A percentile compares a stretch with the other conserved stretches of the same genome.
Conservation (phyloP, 2,888 invertebrate genomes). For the Aphodius sticticus region DNA sequence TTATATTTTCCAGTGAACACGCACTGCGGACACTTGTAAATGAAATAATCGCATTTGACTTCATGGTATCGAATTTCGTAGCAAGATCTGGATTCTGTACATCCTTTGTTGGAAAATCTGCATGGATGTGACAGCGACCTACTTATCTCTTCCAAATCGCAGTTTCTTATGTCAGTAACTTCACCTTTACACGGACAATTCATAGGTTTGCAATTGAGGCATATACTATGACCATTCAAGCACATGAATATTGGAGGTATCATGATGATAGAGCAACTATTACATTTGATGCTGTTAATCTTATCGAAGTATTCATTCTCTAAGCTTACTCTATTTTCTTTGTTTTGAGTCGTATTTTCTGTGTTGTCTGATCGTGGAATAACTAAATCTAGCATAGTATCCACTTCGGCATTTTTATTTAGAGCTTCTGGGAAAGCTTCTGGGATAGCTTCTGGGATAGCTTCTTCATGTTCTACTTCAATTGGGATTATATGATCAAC, state of each 20-base stretch:
- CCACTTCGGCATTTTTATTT: background rate
- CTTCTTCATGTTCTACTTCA: background rate
- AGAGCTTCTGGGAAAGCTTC: background rate
- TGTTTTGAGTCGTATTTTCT: background rate
- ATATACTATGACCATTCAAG: slow-evolving; percentile 34
- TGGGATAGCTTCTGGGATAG: no score
- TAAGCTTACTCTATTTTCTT: slow-evolving; percentile 14
- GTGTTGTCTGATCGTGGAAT: background rate
- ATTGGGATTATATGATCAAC: background rate
- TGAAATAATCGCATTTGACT: slow-evolving; percentile 39
- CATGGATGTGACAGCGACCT: slow-evolving; percentile 37
- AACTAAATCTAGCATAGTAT: background rate
- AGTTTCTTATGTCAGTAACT: slow-evolving; percentile 36
- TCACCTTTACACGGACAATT: slow-evolving; percentile 33
- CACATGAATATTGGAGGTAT: slow-evolving; percentile 38
- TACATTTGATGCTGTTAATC: slow-evolving; percentile 30
- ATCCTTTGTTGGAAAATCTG: slow-evolving; percentile 38
- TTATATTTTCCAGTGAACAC: slow-evolving; percentile 32
- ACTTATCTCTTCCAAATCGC: slow-evolving; percentile 38
- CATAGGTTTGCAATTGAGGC: slow-evolving; percentile 33
- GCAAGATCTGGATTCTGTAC: slow-evolving; percentile 28
- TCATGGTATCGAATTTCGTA: slow-evolving; percentile 39
- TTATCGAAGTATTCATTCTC: slow-evolving; percentile 30
- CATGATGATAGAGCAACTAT: slow-evolving; percentile 33
- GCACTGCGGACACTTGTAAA: slow-evolving; percentile 39